Evolutionary conservation across 2,888 invertebrate species (phyloP), one percentile per base, ranked within the genome.

Genomic region (Choreutis nemorana): DNA sequence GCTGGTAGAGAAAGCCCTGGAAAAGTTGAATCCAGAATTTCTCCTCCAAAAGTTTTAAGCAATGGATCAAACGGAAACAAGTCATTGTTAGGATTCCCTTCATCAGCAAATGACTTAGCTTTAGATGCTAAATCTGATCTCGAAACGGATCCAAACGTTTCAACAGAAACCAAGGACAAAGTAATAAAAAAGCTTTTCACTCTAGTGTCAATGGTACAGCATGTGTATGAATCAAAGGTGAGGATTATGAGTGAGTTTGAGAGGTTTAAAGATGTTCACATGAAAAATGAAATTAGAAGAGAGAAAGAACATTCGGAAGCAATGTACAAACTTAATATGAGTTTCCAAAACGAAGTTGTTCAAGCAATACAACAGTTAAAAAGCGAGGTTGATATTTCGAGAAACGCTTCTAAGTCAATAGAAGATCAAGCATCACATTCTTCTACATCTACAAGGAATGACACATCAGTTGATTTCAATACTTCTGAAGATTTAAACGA

Each of bases 221-320:
- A 78, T 33, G 55, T 58, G 5, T 78, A 73, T 29, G 78, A 78
- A 45, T 73, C 78, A 3, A 78, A 78, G 48, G 73, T 77, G 18
- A 56, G 78, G 36, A 50, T 77, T 3, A 70, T 72, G 68, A 56
- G 62, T 0, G 78, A 78, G 28, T 73, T 61, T 29, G 78, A 78
- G 7, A 77, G 71, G 42, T 75, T 57, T 34, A 78, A 78, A 31
- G 78, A 78, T 7, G 70, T 60, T 1, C 66, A 77, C 33, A 45
- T 68, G 46, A 75, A 56, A 33, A 75, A 67, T 29, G 78, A 78
- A 38, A 36, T 58, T 1, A 51, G 77, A 44, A 57, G 71, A 40
- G 77, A 78, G 32, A 70, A 64, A 16, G 78, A 78, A 16, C 68
- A 78, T 44, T 68, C 78, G 0, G 78, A 77, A 31, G 77, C 77